Base-by-base conservation (phyloP, 2,797 vertebrate species). In the Caiman crocodilus region DNA sequence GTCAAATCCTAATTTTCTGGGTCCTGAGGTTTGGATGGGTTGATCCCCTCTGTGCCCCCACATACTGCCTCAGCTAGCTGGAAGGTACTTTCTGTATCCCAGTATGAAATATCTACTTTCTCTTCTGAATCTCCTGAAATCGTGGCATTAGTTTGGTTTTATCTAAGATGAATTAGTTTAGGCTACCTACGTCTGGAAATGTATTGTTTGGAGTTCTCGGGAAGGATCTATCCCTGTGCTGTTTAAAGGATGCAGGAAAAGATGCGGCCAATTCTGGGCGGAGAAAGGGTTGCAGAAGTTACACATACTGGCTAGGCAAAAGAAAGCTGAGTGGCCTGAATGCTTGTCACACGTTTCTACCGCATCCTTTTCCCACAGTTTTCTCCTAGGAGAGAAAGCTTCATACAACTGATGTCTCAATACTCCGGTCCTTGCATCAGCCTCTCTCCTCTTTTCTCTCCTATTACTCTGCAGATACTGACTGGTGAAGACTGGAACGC, bases 401-500 rank as follows among this genome's bases (percentile, higher is more conserved):
- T 5, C n/a, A 17, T 20, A 7, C 4, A 17, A 17, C 17, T 18
- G 69, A 71, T 71, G 32, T 20, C 30, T 5, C 3, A 1, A 6
- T 61, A 4, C n/a, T 50, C 32, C 12, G 7, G 6, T 2, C 13
- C 28, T 14, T 6, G 9, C 4, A 11, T 77, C 63, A 67, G 57
- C 59, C 14, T 76, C 42, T n/a, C 17, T n/a, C 30, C 61, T 23
- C 61, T 23, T 85, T 26, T 58, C 18, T 85, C 12, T 50, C 2
- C 1, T 2, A 18, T 58, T 28, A 79, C 0, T 0, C 14, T 74
- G 5, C 97, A 99, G 99, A 99, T 99, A 96, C 98, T 99, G 77
- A 99, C 99, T 0, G 99, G 99, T 7, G 99, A 99, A 65, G 99
- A 99, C 97, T 99, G 99, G 99, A 99, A 99, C 0, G 99, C 98